These are phyloP conservation scores for Hyposoter dolosus DNA, from an alignment of 2,888 invertebrate genomes.

Conservation along the genomic window DNA sequence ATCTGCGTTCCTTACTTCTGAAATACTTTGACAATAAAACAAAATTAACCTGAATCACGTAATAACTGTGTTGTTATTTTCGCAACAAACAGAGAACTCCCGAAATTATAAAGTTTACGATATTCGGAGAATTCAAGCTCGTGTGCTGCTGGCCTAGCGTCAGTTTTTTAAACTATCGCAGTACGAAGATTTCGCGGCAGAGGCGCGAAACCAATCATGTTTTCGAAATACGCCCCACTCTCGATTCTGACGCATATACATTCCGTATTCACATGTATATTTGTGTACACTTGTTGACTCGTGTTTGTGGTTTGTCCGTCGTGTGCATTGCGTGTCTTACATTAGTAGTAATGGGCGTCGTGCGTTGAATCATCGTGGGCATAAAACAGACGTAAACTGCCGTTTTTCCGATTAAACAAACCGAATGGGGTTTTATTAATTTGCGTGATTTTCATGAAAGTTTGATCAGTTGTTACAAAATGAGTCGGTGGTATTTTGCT, in stretches of 20 bases:
- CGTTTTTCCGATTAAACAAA: not conserved
- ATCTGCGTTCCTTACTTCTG: not conserved
- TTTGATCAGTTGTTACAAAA: constrained; percentile 21
- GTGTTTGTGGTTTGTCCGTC: not conserved
- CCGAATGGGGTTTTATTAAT: not conserved
- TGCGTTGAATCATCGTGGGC: constrained; percentile 51
- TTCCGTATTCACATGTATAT: not conserved
- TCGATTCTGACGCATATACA: not conserved
- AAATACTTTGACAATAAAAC: not conserved
- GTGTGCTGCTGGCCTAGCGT: not conserved
- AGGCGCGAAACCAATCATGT: constrained; percentile 1
- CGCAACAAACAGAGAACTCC: not conserved
- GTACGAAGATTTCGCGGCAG: not conserved
- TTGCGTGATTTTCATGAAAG: constrained; percentile 32
- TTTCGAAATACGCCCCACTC: constrained; percentile 18
- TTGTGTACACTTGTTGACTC: not conserved
- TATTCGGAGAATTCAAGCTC: not conserved
- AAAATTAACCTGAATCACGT: not conserved
- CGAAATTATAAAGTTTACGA: not conserved
- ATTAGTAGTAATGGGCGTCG: constrained; percentile 33
- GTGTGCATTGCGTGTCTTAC: not conserved
- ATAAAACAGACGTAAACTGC: constrained; percentile 43
- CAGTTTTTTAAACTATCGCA: not conserved
- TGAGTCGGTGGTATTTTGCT: constrained; percentile 54
- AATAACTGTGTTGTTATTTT: not conserved